A percentile compares a stretch with the other conserved stretches of the same genome.
These are phyloP conservation scores for Styela clava DNA, from an alignment of 23 tunicate genomes.

Conservation along the genomic window DNA sequence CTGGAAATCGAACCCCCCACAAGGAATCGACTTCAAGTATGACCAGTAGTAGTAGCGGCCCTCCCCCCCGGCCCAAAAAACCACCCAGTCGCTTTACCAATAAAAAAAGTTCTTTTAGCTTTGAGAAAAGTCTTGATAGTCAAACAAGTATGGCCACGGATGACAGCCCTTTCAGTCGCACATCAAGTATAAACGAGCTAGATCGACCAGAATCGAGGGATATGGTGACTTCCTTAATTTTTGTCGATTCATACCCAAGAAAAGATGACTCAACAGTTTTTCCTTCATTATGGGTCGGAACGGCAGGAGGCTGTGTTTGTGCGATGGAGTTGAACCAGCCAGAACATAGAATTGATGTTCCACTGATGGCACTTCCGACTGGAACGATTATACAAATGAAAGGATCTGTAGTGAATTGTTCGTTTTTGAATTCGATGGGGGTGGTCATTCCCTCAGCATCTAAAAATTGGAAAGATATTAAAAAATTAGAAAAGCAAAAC, in stretches of 20 bases:
- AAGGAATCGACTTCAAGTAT: slow-evolving; percentile 8
- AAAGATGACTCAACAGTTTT: slow-evolving; percentile 33
- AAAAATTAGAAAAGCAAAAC: slow-evolving; percentile 13
- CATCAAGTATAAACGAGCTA: slow-evolving; percentile 16
- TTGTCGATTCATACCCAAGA: slow-evolving; percentile 35
- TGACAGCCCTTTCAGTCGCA: slow-evolving; percentile 3
- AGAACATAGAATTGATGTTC: slow-evolving; percentile 11
- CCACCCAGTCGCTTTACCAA: slow-evolving; percentile 7
- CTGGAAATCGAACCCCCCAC: slow-evolving; percentile 19
- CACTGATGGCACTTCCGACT: slow-evolving; percentile 17
- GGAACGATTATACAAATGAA: slow-evolving; percentile 39
- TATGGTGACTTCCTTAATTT: slow-evolving; percentile 22
- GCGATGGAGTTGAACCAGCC: slow-evolving; percentile 25
- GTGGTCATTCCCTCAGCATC: slow-evolving; percentile 34
- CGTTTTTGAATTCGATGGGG: slow-evolving; percentile 44
- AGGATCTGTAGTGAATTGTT: slow-evolving; percentile 37
- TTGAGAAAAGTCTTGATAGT: slow-evolving; percentile 55
- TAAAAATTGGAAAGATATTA: slow-evolving; percentile 42
- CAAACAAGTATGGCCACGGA: slow-evolving; percentile 17
- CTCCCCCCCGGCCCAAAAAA: slow-evolving; percentile 23
- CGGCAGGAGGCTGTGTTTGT: slow-evolving; percentile 36
- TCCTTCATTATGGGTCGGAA: slow-evolving; percentile 63
- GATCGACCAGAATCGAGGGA: slow-evolving; percentile 26
- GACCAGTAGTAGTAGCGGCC: background rate
- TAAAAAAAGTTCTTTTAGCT: slow-evolving; percentile 42